phyloP scores from a whole-genome alignment of 1,140 invertebrate species.

The Cyclargus thomasi region DNA sequence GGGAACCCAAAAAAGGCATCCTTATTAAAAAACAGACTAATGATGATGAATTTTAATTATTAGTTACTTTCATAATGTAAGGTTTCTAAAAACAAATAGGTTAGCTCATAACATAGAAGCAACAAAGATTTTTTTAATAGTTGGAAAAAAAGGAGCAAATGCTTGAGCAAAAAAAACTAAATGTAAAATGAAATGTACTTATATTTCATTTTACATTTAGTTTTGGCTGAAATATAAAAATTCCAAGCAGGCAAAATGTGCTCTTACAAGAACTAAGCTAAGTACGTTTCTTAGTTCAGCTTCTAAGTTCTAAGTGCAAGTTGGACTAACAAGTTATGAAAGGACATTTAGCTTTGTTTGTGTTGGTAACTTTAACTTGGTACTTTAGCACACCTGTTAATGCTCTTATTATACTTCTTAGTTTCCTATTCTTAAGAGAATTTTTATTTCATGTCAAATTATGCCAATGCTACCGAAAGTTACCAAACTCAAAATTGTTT shows the following conservation, averaged over 20 bases:
- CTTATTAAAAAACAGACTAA: too few species aligned
- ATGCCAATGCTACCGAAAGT: not conserved
- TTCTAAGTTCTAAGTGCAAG: not conserved
- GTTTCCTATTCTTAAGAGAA: not conserved
- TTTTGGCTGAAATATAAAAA: not conserved
- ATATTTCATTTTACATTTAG: not conserved
- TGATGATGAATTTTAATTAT: too few species aligned
- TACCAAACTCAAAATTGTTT: not conserved
- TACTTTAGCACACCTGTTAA: not conserved
- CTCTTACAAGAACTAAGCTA: not conserved
- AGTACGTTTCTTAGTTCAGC: not conserved
- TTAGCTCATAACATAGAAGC: too few species aligned
- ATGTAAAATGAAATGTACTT: not conserved
- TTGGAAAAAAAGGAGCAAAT: too few species aligned
- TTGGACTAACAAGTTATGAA: not conserved
- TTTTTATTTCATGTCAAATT: too few species aligned
- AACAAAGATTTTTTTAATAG: too few species aligned
- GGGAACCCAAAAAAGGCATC: too few species aligned
- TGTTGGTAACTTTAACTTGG: conserved; percentile 3
- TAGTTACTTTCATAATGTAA: too few species aligned
- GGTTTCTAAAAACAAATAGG: too few species aligned
- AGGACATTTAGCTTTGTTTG: not conserved
- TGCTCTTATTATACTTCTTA: not conserved
- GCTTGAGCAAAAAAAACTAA: too few species aligned
- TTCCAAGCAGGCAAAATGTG: not conserved